Evolutionary conservation across 2,113 vertebrate species (phyloP), one percentile per base, ranked within the genome.

Genomic region (Paracanthobrama guichenoti): DNA sequence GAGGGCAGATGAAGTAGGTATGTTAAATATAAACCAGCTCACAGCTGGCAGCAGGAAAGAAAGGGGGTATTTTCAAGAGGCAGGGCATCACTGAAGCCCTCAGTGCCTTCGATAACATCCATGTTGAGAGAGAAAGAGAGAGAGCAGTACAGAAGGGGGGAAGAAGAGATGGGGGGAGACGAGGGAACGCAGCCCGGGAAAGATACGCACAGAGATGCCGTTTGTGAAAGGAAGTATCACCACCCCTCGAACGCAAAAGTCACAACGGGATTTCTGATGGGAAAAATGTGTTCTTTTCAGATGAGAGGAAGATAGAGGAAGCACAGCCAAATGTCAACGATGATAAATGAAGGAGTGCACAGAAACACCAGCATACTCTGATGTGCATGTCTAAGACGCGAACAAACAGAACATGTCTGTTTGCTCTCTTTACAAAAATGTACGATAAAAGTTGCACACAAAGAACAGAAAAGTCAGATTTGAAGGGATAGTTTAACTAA

Each of bases 201-300:
- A 91, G 91, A 92, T 86, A 84, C 79, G 59, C 66, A 86, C 86
- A 90, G 90, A 89, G 90, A 93, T 93, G 79, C 71, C 71, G 85
- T 86, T 89, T 88, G 81, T 88, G 89, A 92, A 90, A 91, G 91
- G 89, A 91, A 92, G 92, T 90, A 92, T 93, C 91, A 91, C 86
- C 87, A 77, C 77, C 92, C 86, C 88, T 78, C 85, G 39, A 82
- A 92, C 87, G 89, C 89, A 92, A 92, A 93, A 93, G 92, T 92
- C 93, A 94, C 93, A 91, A 91, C 90, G 85, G 91, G 92, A 92
- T 93, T 94, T 94, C 88, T 94, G 93, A 94, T 93, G 93, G 94
- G 93, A 92, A 94, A 95, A 94, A 94, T 93, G 92, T 93, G 93
- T 91, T 93, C 92, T 92, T 90, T 92, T 93, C 92, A 94, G 94